A percentile compares a stretch with the other conserved stretches of the same genome.
These are phyloP conservation scores for Nymphalis io DNA, from an alignment of 1,140 invertebrate species.

Conservation along the genomic window DNA sequence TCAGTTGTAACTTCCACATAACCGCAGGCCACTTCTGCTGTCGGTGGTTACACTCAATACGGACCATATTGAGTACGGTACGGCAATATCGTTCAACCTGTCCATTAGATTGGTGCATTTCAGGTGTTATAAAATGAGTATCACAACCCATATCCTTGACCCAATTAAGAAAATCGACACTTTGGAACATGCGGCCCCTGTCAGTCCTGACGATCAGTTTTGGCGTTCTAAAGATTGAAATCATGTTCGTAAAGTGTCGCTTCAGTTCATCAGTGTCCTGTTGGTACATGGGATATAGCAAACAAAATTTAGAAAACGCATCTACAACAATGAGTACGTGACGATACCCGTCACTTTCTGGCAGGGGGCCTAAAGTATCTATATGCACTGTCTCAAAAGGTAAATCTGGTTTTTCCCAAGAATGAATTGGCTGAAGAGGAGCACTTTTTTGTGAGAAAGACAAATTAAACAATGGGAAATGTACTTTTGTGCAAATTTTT, in stretches of 20 bases:
- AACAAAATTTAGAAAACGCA: constrained; percentile 29
- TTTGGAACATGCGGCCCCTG: constrained; percentile 26
- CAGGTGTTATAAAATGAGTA: constrained; percentile 34
- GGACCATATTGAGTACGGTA: constrained; percentile 33
- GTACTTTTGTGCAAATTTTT: constrained; percentile 15
- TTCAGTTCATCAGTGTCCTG: constrained; percentile 27
- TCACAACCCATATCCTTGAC: constrained; percentile 19
- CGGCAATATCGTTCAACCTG: background rate
- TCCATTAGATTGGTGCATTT: constrained; percentile 36
- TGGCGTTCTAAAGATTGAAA: constrained; percentile 23
- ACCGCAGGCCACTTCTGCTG: constrained; percentile 12
- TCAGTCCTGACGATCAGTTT: constrained; percentile 23
- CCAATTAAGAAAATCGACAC: constrained; percentile 6
- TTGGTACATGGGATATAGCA: constrained; percentile 29
- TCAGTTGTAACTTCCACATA: constrained; percentile 33
- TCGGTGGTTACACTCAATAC: constrained; percentile 25
- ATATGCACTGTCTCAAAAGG: constrained; percentile 24
- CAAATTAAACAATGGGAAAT: constrained; percentile 24
- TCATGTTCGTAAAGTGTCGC: constrained; percentile 16
- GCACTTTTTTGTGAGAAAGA: constrained; percentile 23
- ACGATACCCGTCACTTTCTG: constrained; percentile 21
- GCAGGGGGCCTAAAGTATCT: constrained; percentile 21
- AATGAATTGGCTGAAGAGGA: constrained; percentile 19
- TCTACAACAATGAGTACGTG: constrained; percentile 24
- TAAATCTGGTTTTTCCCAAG: constrained; percentile 15